These are phyloP conservation scores for Drosophila eugracilis DNA, from an alignment of 1,140 invertebrate genomes.

Conservation along the genomic window DNA sequence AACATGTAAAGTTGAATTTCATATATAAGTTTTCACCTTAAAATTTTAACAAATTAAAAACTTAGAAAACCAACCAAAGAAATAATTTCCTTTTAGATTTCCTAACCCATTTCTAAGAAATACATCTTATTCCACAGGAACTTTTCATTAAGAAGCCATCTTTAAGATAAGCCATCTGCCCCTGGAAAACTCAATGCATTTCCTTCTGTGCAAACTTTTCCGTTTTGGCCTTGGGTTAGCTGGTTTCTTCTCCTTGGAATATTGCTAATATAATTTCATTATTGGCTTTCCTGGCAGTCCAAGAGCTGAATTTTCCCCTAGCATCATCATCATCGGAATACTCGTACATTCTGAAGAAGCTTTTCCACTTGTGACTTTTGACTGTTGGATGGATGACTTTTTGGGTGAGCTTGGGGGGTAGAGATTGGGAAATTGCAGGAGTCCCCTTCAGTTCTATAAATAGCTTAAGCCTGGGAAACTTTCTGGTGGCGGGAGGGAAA, in stretches of 20 bases:
- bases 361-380: conserved; percentile 59
- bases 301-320: conserved; percentile 16
- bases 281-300: conserved; percentile 38
- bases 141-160: not conserved
- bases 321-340: conserved; percentile 39
- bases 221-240: conserved; percentile 6
- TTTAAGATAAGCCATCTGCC: conserved; percentile 4
- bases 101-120: not conserved
- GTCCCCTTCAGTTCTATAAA: conserved; percentile 49
- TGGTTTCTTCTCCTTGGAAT: conserved; percentile 13
- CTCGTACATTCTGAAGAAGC: conserved; percentile 36
- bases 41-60: too few relatives aligned
- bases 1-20: too few relatives aligned
- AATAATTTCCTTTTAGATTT: too few relatives aligned
- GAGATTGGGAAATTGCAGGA: conserved; percentile 11
- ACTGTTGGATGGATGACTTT: conserved; percentile 21
- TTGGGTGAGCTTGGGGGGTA: not conserved
- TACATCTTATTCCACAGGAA: not conserved
- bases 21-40: too few relatives aligned
- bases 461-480: conserved; percentile 53
- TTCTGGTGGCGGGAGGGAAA: conserved; percentile 37
- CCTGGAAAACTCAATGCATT: conserved; percentile 12
- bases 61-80: too few relatives aligned
- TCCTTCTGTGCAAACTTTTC: conserved; percentile 34
- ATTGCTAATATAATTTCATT: conserved; percentile 70